Percentiles rank a stretch among this genome's conserved stretches.
These are phyloP conservation scores for Mimachlamys varia DNA, from an alignment of 2,888 invertebrate genomes.

Conservation along the genomic window DNA sequence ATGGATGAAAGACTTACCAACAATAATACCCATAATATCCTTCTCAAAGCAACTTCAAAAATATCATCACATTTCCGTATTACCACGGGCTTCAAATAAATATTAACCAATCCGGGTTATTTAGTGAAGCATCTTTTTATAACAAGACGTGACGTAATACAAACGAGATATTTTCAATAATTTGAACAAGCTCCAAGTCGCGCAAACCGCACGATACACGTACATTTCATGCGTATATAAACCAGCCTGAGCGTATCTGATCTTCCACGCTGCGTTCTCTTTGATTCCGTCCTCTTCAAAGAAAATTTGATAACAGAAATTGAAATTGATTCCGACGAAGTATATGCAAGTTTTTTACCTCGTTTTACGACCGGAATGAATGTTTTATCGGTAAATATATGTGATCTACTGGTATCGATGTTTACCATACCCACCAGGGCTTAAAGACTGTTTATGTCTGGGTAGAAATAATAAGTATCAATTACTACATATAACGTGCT, in stretches of 20 bases:
- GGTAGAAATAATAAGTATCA: slow-evolving; percentile 17
- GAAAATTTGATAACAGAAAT: slow-evolving; percentile 36
- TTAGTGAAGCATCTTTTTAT: background rate
- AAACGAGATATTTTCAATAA: slow-evolving; percentile 16
- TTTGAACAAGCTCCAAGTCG: slow-evolving; percentile 31
- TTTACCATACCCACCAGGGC: background rate
- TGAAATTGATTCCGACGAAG: slow-evolving; percentile 9
- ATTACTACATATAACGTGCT: background rate
- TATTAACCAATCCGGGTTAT: slow-evolving; percentile 20
- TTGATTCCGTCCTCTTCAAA: slow-evolving; percentile 21
- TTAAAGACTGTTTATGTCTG: slow-evolving; percentile 20
- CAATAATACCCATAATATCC: slow-evolving; percentile 34
- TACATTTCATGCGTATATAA: slow-evolving; percentile 29
- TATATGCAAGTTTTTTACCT: slow-evolving; percentile 18
- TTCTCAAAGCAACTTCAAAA: slow-evolving; percentile 18
- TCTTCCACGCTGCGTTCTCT: slow-evolving; percentile 4
- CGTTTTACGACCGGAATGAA: slow-evolving; percentile 16
- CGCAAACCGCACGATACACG: slow-evolving; percentile 22
- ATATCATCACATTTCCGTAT: slow-evolving; percentile 7
- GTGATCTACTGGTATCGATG: background rate
- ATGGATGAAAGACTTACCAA: slow-evolving; percentile 1
- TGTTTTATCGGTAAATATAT: slow-evolving; percentile 28
- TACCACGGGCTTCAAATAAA: background rate
- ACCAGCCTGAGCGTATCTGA: slow-evolving; percentile 1
- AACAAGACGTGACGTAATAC: background rate